Conservation (phyloP, 2,797 vertebrate species). For the Sternotherus odoratus region DNA sequence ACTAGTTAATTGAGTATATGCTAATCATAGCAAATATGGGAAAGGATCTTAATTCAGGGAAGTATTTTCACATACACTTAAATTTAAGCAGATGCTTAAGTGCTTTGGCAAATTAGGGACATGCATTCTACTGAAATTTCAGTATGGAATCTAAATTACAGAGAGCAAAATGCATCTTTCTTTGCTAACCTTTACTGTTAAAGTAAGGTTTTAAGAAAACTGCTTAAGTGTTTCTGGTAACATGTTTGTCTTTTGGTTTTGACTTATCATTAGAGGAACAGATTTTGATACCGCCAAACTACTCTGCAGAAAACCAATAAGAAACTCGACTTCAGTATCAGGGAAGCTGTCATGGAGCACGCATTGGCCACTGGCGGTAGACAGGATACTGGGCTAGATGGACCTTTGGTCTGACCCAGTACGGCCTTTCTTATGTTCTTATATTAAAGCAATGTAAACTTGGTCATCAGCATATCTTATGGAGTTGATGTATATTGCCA, state of each 20-base stretch:
- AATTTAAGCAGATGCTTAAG: not conserved
- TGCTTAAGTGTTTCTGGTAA: not conserved
- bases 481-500: too few relatives aligned
- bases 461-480: too few relatives aligned
- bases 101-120: not conserved
- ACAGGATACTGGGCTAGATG: too few relatives aligned
- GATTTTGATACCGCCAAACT: not conserved
- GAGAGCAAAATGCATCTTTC: not conserved
- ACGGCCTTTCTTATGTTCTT: too few relatives aligned
- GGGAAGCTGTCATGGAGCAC: not conserved
- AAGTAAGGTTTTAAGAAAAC: not conserved
- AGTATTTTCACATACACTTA: not conserved
- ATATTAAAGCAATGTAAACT: too few relatives aligned
- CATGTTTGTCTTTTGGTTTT: not conserved
- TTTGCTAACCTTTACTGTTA: conserved; percentile 4
- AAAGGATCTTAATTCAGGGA: not conserved
- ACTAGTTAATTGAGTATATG: not conserved
- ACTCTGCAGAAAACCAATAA: not conserved
- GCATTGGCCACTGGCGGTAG: too few relatives aligned
- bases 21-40: not conserved
- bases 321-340: not conserved
- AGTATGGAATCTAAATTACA: conserved; percentile 5
- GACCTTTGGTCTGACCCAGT: too few relatives aligned
- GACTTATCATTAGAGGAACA: not conserved
- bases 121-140: conserved; percentile 4